Percentiles rank a stretch among this genome's conserved stretches.
Conservation (phyloP, 37 sponge, comb jelly and placozoan species). For the Oopsacas minuta region DNA sequence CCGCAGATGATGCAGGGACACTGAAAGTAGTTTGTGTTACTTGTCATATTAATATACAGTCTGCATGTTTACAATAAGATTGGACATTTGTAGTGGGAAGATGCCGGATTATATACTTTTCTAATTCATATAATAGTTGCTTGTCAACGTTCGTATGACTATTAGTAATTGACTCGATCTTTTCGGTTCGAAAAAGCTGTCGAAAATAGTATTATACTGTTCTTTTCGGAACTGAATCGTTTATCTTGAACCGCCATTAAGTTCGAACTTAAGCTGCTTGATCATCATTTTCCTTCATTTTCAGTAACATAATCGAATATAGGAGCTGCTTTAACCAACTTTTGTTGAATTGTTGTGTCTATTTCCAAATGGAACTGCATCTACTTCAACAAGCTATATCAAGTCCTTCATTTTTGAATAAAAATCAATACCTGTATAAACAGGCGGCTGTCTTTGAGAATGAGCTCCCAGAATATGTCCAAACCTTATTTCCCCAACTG, state of each 20-base stretch:
- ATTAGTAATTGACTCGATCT: slow-evolving; percentile 9
- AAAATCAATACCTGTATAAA: slow-evolving; percentile 11
- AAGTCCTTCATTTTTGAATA: slow-evolving; percentile 6
- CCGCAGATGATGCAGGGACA: slow-evolving; percentile 18
- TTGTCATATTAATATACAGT: background rate
- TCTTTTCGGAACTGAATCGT: slow-evolving; percentile 5
- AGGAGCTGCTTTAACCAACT: slow-evolving; percentile 16
- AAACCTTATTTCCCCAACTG: slow-evolving; percentile 10
- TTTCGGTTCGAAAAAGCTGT: slow-evolving; percentile 19
- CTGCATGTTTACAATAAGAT: slow-evolving; percentile 13
- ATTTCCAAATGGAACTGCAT: slow-evolving; percentile 6
- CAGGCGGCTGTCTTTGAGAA: slow-evolving; percentile 11
- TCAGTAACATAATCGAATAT: slow-evolving; percentile 9
- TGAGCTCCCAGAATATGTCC: slow-evolving; percentile 13
- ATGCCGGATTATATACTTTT: slow-evolving; percentile 10
- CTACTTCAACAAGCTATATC: background rate
- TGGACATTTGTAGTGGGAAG: slow-evolving; percentile 10
- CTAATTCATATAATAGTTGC: slow-evolving; percentile 14
- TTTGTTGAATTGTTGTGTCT: slow-evolving; percentile 10
- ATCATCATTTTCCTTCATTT: slow-evolving; percentile 1
- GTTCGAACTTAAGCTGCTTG: background rate
- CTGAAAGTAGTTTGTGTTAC: background rate
- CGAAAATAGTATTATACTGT: background rate
- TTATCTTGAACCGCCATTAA: slow-evolving; percentile 13
- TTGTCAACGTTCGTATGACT: background rate